These are phyloP conservation scores for Chrysina gloriosa DNA, from an alignment of 2,888 invertebrate genomes.

Conservation along the genomic window DNA sequence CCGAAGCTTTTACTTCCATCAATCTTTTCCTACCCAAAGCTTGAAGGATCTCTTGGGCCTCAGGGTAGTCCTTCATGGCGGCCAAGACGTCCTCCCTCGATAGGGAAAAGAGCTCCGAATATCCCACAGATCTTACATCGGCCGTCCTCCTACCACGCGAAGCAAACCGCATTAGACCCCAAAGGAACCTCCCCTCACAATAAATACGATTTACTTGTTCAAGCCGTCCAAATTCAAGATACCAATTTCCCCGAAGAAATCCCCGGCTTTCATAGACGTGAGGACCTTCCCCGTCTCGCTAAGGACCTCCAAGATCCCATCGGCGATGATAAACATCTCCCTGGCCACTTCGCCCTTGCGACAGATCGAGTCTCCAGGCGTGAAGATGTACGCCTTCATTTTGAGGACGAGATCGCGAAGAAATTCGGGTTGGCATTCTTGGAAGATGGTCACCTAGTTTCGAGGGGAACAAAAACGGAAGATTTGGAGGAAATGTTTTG, in stretches of 20 bases:
- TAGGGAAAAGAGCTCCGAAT: constrained; percentile 93
- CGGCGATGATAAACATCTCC: constrained; percentile 99
- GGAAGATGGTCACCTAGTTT: constrained; percentile 90
- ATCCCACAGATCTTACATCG: constrained; percentile 95
- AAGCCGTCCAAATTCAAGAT: constrained; percentile 95
- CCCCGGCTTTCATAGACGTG: constrained; percentile 96
- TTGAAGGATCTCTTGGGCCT: constrained; percentile 94
- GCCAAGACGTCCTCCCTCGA: constrained; percentile 94
- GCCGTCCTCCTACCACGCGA: constrained; percentile 92
- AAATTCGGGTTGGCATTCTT: constrained; percentile 98
- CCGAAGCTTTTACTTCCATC: constrained; percentile 78
- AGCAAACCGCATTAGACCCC: constrained; percentile 31
- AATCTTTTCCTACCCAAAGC: constrained; percentile 86
- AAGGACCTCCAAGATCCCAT: constrained; percentile 94
- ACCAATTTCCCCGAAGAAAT: constrained; percentile 98
- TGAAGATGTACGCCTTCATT: constrained; percentile 98
- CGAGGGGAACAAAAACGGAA: no score
- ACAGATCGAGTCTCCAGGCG: constrained; percentile 96
- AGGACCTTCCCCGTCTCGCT: constrained; percentile 93
- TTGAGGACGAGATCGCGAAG: constrained; percentile 95
- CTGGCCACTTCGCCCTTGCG: constrained; percentile 89
- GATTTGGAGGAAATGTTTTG: no score
- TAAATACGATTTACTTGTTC: constrained; percentile 78
- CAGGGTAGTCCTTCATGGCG: constrained; percentile 97
- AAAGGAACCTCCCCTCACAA: constrained; percentile 66